Evolutionary conservation across 2,888 invertebrate genomes (phyloP).

Genomic region (Leptarthrus brevirostris): DNA sequence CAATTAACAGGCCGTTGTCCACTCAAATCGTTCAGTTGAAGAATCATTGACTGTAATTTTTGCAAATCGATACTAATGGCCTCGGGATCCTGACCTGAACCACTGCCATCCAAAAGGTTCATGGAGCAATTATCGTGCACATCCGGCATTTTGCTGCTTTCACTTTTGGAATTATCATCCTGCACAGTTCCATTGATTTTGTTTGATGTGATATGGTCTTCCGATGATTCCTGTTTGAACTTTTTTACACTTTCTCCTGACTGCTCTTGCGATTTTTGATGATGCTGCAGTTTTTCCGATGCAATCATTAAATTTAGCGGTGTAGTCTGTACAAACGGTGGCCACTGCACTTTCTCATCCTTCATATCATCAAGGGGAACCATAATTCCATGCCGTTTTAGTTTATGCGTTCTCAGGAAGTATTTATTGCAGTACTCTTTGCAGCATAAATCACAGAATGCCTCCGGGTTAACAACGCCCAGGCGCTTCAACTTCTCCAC

Average conservation of each 20-base stretch:
- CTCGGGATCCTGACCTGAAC: slow-evolving; percentile 65
- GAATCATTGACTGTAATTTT: slow-evolving; percentile 90
- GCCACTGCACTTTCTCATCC: slow-evolving; percentile 60
- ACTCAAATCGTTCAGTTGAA: slow-evolving; percentile 85
- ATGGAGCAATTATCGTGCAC: slow-evolving; percentile 42
- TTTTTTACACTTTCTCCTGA: neutral
- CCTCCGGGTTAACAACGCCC: slow-evolving; percentile 86
- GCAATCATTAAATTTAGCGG: slow-evolving; percentile 81
- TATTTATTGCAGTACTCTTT: slow-evolving; percentile 95
- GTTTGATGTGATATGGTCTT: neutral
- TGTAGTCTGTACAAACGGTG: slow-evolving; percentile 74
- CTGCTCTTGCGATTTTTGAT: slow-evolving; percentile 17
- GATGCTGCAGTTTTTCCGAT: slow-evolving; percentile 55
- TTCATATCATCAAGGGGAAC: slow-evolving; percentile 72
- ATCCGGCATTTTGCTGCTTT: slow-evolving; percentile 15
- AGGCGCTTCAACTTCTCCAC: slow-evolving; percentile 80
- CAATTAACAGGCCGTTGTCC: slow-evolving; percentile 72
- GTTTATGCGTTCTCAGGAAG: slow-evolving; percentile 90
- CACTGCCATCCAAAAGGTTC: slow-evolving; percentile 16
- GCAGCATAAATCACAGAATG: slow-evolving; percentile 93
- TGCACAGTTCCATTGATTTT: slow-evolving; percentile 14
- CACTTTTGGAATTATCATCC: slow-evolving; percentile 7
- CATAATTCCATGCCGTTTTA: slow-evolving; percentile 90
- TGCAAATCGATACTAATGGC: slow-evolving; percentile 86
- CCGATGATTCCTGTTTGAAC: neutral